A percentile compares a stretch with the other conserved stretches of the same genome.
Evolutionary conservation across 92 coral and sea anemone genomes (phyloP).

Genomic region (Isaurus tuberculatus): DNA sequence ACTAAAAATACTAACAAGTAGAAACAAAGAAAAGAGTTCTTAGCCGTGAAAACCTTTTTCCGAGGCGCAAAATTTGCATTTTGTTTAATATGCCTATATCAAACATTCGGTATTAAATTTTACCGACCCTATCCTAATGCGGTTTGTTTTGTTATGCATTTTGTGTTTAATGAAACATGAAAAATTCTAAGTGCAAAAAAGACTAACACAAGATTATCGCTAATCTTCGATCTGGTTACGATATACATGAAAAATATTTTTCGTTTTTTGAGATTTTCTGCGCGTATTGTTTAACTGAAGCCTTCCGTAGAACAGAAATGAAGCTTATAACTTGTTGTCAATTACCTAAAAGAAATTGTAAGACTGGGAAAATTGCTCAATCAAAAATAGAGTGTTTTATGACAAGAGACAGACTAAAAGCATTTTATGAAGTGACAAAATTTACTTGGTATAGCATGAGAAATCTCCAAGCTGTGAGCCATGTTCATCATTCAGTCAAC

Average conservation of each 20-base stretch:
- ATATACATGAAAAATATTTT: not conserved
- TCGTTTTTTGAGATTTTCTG: slow-evolving; percentile 31
- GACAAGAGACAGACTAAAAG: not conserved
- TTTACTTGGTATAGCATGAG: slow-evolving; percentile 15
- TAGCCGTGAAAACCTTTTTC: slow-evolving; percentile 14
- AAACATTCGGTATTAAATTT: slow-evolving; percentile 30
- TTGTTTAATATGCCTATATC: slow-evolving; percentile 11
- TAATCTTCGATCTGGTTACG: slow-evolving; percentile 17
- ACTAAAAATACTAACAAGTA: not conserved
- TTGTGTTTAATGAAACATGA: slow-evolving; percentile 3
- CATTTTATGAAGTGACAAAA: not conserved
- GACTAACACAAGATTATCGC: not conserved
- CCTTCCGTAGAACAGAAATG: slow-evolving; percentile 6
- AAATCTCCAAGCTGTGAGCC: slow-evolving; percentile 40
- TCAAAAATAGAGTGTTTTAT: slow-evolving; percentile 4
- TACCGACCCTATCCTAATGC: slow-evolving; percentile 12
- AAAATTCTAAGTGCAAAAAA: slow-evolving; percentile 11
- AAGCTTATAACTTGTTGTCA: slow-evolving; percentile 17
- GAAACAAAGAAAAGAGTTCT: not conserved
- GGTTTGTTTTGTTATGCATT: slow-evolving; percentile 11
- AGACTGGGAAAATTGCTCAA: slow-evolving; percentile 16
- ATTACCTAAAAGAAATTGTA: slow-evolving; percentile 14
- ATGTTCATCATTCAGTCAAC: slow-evolving; percentile 17
- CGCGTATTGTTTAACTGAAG: slow-evolving; percentile 8
- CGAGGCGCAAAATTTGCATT: slow-evolving; percentile 28